Evolutionary conservation across 2,113 vertebrate species (phyloP).

Genomic region (Hystrix cristata): DNA sequence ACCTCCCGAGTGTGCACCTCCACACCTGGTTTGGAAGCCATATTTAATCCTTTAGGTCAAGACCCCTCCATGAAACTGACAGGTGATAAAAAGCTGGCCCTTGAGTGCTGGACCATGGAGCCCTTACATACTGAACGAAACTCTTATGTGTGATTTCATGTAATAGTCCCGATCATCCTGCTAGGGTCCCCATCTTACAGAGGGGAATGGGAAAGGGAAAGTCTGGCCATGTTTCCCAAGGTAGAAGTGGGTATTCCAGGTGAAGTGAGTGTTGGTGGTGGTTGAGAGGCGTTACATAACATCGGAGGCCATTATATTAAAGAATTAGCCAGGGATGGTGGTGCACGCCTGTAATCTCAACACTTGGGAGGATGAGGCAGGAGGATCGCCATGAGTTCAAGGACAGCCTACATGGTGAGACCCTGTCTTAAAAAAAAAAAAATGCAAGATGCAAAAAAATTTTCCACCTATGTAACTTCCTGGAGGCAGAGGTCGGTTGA

Average conservation of each 20-base stretch:
- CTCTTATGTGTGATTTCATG: rapidly evolving
- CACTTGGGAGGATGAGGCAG: neutral
- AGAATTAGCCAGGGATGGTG: neutral
- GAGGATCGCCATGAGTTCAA: neutral
- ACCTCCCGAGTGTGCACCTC: neutral
- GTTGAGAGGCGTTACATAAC: neutral
- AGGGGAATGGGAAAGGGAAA: neutral
- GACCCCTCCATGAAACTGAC: neutral
- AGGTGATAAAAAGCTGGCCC: neutral
- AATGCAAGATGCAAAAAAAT: neutral
- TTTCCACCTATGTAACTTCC: neutral
- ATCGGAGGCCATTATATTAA: neutral
- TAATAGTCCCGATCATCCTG: neutral
- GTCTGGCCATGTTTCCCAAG: neutral
- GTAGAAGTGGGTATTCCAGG: neutral
- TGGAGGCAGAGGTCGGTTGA: neutral
- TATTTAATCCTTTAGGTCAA: neutral
- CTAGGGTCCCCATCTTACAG: rapidly evolving
- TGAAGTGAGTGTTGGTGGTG: neutral
- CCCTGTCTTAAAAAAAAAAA: neutral
- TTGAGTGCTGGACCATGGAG: neutral
- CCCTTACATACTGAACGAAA: neutral
- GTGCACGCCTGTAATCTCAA: neutral
- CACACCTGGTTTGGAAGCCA: neutral
- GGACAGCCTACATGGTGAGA: neutral